These are phyloP conservation scores for Enteromius radiatus DNA, from an alignment of 2,797 vertebrate species.

Conservation along the genomic window DNA sequence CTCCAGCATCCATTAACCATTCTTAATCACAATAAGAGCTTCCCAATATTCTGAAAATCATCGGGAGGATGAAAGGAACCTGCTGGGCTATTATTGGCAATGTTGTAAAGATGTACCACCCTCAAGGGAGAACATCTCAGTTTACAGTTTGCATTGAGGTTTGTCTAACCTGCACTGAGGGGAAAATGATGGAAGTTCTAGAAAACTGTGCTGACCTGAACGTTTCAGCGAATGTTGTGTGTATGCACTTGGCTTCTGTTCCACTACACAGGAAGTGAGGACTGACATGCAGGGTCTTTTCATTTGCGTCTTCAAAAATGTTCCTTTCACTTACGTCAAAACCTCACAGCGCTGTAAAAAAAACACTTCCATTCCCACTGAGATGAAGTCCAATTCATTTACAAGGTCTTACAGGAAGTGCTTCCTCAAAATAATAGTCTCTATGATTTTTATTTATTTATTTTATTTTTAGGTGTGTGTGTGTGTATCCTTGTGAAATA, in stretches of 20 bases:
- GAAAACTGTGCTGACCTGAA: slow-evolving; percentile 1
- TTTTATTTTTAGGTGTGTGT: no score
- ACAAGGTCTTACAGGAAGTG: slow-evolving; percentile 5
- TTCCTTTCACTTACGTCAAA: slow-evolving; percentile 12
- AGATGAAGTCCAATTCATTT: neutral
- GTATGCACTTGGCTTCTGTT: neutral
- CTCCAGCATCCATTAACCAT: slow-evolving; percentile 58
- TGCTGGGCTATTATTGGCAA: slow-evolving; percentile 42
- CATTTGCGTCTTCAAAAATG: neutral
- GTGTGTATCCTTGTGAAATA: neutral
- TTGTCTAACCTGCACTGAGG: slow-evolving; percentile 1
- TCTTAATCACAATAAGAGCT: slow-evolving; percentile 42
- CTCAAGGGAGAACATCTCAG: slow-evolving; percentile 11
- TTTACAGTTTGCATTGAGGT: slow-evolving; percentile 10
- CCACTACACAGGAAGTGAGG: neutral
- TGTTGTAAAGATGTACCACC: slow-evolving; percentile 42
- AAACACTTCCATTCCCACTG: slow-evolving; percentile 15
- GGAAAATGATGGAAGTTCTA: neutral
- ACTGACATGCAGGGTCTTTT: neutral
- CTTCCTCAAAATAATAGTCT: neutral
- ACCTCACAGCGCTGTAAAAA: slow-evolving; percentile 9
- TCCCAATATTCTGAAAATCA: slow-evolving; percentile 41
- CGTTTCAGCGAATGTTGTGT: neutral
- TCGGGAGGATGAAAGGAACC: slow-evolving; percentile 53
- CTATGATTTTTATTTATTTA: neutral